Base-by-base conservation (phyloP, 2,113 vertebrate genomes). In the Clupea harengus region DNA sequence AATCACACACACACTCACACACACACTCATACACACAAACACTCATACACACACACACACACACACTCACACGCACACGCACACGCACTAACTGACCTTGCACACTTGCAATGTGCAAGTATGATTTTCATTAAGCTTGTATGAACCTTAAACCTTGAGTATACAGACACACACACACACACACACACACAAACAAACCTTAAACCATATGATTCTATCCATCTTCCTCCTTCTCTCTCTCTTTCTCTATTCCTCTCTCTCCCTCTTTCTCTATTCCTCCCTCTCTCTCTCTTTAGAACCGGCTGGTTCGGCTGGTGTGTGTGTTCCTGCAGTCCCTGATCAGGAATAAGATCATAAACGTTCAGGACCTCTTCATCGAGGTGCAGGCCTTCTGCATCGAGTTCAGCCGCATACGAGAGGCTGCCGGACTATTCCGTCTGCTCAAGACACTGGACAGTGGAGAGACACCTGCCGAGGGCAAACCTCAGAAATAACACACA, bases 381-480 rank as follows among this genome's bases (percentile, higher is more conserved):
- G 98, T 99, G 0, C 99, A 99, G 93, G 98, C 99, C 0, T 99
- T 99, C 92, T 99, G 99, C 83, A 99, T 99, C 0, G 99, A 99
- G 90, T 99, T 99, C 95, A 99, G 98, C 88, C 96, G 99, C 85
- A 99, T 99, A 89, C 95, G 98, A 0, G 98, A 99, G 86, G 99
- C 99, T 0, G 99, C 98, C 13, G 99, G 98, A 6, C 96, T 99
- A 1, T 99, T 99, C 92, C 95, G 99, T 45, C 92, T 99, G 87
- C 94, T 99, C 89, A 99, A 17, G 44, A 46, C 50, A 3, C 28
- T 52, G 2, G 72, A 78, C 72, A 78, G 72, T 15, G 28, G 25
- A 86, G 81, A 47, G 45, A 28, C 52, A 15, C 47, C 18, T 22
- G 28, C 67, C 3, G 28, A 82, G 28, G 64, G 32, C 20, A 47